A percentile compares a stretch with the other conserved stretches of the same genome.
phyloP scores from a whole-genome alignment of 1,140 invertebrate genomes.

The Papilio dardanus region DNA sequence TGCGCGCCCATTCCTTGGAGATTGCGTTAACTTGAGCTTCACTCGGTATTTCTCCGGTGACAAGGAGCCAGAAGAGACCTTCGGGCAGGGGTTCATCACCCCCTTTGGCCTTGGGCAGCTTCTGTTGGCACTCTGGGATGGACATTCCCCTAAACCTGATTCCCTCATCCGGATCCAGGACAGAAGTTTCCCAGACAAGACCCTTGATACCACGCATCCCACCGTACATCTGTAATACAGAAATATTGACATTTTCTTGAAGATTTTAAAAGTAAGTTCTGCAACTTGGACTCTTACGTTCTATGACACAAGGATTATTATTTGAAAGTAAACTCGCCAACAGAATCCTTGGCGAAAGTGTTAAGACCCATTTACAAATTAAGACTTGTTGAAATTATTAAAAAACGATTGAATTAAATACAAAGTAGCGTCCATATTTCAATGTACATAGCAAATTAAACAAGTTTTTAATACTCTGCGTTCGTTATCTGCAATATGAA shows the following conservation, averaged over 20 bases:
- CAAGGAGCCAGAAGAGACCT: constrained; percentile 97
- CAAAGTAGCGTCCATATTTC: no score
- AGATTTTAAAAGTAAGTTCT: no score
- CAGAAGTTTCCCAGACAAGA: constrained; percentile 97
- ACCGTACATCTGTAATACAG: constrained; percentile 89
- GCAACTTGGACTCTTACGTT: no score
- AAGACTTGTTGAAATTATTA: no score
- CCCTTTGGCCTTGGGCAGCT: constrained; percentile 93
- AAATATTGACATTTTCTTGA: constrained; percentile 21
- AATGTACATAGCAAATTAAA: no score
- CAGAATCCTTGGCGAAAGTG: no score
- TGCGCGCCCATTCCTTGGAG: constrained; percentile 95
- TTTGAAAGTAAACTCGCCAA: no score
- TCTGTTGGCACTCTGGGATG: constrained; percentile 94
- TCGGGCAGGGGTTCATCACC: constrained; percentile 96
- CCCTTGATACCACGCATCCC: constrained; percentile 98
- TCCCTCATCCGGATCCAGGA: constrained; percentile 97
- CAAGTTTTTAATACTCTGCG: background rate
- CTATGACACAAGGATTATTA: no score
- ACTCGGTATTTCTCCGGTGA: constrained; percentile 96
- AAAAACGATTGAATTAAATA: no score
- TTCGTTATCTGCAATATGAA: background rate
- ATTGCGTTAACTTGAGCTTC: constrained; percentile 91
- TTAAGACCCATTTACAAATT: no score
- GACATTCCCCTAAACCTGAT: constrained; percentile 97